Percentiles rank a stretch among this genome's conserved stretches.
Evolutionary conservation across 2,113 vertebrate genomes (phyloP).

Genomic region (Notarius lentiginosus): DNA sequence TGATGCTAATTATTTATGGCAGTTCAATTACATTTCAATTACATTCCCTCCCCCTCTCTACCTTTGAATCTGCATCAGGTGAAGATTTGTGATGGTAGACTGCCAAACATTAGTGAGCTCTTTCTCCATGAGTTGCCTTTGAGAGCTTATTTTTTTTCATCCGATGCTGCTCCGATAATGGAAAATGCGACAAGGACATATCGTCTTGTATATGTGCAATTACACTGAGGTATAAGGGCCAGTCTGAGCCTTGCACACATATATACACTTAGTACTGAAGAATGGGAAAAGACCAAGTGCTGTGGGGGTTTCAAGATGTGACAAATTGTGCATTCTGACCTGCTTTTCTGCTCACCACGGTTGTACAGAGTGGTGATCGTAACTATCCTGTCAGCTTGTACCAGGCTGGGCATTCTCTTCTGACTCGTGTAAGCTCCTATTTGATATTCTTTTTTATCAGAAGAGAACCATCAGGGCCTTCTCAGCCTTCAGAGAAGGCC

Average conservation of each 20-base stretch:
- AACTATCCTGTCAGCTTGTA: neutral
- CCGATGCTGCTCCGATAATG: neutral
- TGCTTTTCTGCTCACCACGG: no score
- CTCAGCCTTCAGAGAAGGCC: no score
- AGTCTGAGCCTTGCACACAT: neutral
- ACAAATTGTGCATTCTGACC: neutral
- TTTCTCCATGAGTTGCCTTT: conserved; percentile 7
- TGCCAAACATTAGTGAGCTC: conserved; percentile 31
- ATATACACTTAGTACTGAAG: neutral
- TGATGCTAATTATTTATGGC: conserved; percentile 73
- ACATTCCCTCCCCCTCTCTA: conserved; percentile 48
- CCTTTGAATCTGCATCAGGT: conserved; percentile 30
- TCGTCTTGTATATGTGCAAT: neutral
- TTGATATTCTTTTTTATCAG: neutral
- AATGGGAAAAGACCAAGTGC: neutral
- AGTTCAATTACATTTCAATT: conserved; percentile 75
- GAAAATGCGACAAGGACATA: neutral
- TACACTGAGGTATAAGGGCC: neutral
- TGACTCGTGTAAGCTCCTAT: neutral
- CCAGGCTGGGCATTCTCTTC: neutral
- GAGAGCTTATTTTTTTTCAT: neutral
- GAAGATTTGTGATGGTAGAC: conserved; percentile 39
- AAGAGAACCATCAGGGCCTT: no score
- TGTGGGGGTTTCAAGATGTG: neutral
- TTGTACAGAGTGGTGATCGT: neutral